phyloP scores from a whole-genome alignment of 2,888 invertebrate species.

The Cephus rjabovi region DNA sequence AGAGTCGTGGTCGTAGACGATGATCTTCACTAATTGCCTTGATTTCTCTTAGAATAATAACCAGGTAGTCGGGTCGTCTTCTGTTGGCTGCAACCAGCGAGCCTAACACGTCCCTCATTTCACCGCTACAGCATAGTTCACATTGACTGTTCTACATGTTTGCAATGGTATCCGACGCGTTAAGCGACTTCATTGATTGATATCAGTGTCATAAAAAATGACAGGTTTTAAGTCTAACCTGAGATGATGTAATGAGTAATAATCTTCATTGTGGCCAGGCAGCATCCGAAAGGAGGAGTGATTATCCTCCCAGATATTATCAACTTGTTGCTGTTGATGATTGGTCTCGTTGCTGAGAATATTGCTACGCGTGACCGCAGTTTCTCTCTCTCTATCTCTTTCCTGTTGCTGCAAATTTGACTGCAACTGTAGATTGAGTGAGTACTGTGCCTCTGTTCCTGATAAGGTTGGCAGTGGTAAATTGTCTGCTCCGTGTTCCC shows the following conservation, averaged over 20 bases:
- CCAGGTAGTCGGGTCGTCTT: conserved; percentile 48
- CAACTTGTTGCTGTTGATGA: conserved; percentile 48
- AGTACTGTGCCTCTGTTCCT: conserved; percentile 52
- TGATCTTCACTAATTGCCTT: conserved; percentile 54
- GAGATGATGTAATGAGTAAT: conserved; percentile 42
- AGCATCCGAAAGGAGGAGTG: conserved; percentile 44
- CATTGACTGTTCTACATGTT: neutral
- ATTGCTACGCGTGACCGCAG: conserved; percentile 45
- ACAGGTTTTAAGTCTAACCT: conserved; percentile 32
- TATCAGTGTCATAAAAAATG: neutral
- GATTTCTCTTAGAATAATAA: conserved; percentile 51
- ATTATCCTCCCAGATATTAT: conserved; percentile 55
- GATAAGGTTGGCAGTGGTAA: conserved; percentile 42
- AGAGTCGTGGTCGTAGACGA: conserved; percentile 48
- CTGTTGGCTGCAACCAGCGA: conserved; percentile 49
- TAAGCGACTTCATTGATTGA: neutral
- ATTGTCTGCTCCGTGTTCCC: conserved; percentile 53
- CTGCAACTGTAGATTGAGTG: conserved; percentile 51
- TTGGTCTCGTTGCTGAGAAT: conserved; percentile 45
- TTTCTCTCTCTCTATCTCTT: conserved; percentile 38
- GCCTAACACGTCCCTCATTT: conserved; percentile 49
- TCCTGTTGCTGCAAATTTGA: conserved; percentile 44
- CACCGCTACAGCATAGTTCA: conserved; percentile 37
- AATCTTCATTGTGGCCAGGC: conserved; percentile 40
- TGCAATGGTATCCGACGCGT: neutral